These are phyloP conservation scores for Aurelia aurita complex sp. Pacific DNA, from an alignment of 30 jellyfish, hydroid and myxozoan genomes.

Conservation along the genomic window DNA sequence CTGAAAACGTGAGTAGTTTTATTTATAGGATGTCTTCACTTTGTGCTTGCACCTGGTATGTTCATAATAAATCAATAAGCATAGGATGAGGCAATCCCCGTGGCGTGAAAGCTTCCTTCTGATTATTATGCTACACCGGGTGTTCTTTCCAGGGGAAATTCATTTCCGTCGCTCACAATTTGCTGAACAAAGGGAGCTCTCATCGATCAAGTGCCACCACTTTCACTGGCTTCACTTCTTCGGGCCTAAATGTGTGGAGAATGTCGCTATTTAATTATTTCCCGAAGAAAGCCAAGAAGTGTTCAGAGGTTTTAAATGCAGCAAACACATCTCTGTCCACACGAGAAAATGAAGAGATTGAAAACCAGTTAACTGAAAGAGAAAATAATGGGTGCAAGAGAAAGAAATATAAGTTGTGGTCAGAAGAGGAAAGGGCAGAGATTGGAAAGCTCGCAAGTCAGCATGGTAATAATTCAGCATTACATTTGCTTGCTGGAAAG, in stretches of 20 bases:
- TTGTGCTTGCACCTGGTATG: not conserved
- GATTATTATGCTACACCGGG: too few species aligned
- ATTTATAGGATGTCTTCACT: not conserved
- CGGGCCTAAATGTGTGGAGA: not conserved
- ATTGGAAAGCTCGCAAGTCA: slow-evolving; percentile 5
- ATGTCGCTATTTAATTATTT: not conserved
- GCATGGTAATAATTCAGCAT: slow-evolving; percentile 22
- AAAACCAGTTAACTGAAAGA: not conserved
- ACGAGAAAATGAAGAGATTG: slow-evolving; percentile 10
- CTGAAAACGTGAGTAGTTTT: not conserved
- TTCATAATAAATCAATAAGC: not conserved
- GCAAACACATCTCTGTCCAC: slow-evolving; percentile 6
- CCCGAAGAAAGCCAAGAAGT: not conserved
- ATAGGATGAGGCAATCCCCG: not conserved
- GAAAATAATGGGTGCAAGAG: not conserved
- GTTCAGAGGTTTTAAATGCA: not conserved
- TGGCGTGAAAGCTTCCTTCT: not conserved
- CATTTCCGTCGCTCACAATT: too few species aligned
- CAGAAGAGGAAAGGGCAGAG: slow-evolving; percentile 20
- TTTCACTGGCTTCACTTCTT: not conserved
- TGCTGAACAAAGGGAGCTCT: not conserved
- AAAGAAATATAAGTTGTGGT: slow-evolving; percentile 16
- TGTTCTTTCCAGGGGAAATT: too few species aligned
- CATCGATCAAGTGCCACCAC: not conserved
- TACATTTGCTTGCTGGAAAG: not conserved